phyloP scores from a whole-genome alignment of 2,797 vertebrate species.

The Scleropages formosus region DNA sequence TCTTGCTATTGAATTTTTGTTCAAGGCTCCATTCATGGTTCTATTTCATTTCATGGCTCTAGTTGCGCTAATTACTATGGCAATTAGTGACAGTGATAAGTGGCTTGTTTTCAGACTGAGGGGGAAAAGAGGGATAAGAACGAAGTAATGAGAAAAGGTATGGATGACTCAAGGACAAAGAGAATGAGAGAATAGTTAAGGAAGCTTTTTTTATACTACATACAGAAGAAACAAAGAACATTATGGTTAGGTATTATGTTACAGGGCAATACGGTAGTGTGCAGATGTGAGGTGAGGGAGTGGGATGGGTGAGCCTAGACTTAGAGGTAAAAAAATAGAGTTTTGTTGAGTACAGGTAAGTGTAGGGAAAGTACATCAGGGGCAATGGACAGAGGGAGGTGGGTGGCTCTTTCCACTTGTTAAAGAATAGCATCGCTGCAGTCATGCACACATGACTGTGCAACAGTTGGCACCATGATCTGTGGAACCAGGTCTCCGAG shows the following conservation, averaged over 20 bases:
- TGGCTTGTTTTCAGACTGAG: background rate
- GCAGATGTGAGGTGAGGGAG: background rate
- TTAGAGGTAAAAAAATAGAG: background rate
- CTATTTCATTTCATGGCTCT: too few relatives aligned
- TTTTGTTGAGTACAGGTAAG: background rate
- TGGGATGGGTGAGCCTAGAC: background rate
- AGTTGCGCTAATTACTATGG: background rate
- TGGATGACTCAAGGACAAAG: background rate
- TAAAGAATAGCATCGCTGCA: background rate
- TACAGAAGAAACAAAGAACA: too few relatives aligned
- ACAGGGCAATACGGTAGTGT: background rate
- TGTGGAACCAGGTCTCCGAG: background rate
- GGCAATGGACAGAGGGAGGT: too few relatives aligned
- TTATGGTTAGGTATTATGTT: background rate
- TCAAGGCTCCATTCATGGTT: too few relatives aligned
- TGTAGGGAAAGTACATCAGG: background rate
- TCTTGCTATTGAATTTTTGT: slow-evolving; percentile 28
- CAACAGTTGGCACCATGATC: too few relatives aligned
- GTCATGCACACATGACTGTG: background rate
- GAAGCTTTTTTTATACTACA: too few relatives aligned
- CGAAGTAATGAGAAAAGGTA: background rate
- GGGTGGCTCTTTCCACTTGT: too few relatives aligned
- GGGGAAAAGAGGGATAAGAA: background rate
- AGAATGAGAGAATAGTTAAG: background rate
- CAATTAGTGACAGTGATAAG: slow-evolving; percentile 1